phyloP scores from a whole-genome alignment of 2,797 vertebrate species.

The Protonibea diacanthus region DNA sequence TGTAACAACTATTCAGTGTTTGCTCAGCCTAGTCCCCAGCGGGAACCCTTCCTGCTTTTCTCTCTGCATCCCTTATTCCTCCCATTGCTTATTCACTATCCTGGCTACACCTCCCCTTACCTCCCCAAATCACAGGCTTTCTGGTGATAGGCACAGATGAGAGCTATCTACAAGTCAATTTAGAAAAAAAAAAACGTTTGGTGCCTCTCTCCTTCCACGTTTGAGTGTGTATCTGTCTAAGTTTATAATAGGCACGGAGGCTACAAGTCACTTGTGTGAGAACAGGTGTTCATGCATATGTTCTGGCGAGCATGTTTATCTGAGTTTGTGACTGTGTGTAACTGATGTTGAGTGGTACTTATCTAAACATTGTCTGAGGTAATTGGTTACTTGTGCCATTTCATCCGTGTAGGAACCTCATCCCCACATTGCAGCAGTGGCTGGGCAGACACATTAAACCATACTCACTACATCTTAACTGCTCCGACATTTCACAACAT shows the following conservation, averaged over 20 bases:
- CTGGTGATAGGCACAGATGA: constrained; percentile 25
- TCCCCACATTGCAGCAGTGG: constrained; percentile 9
- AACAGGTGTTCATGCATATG: constrained; percentile 33
- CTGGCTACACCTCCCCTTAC: constrained; percentile 27
- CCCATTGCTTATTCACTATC: constrained; percentile 24
- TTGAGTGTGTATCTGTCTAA: constrained; percentile 1
- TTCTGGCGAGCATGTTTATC: constrained; percentile 37
- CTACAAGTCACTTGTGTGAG: constrained; percentile 23
- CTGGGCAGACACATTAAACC: constrained; percentile 35
- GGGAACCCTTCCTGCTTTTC: constrained; percentile 30
- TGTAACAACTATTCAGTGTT: constrained; percentile 37
- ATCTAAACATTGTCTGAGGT: constrained; percentile 49
- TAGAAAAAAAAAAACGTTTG: constrained; percentile 6
- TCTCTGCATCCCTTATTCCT: constrained; percentile 21
- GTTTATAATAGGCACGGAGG: neutral
- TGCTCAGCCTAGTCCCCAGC: constrained; percentile 33
- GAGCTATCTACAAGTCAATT: constrained; percentile 48
- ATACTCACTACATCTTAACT: constrained; percentile 29
- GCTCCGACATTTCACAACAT: constrained; percentile 27
- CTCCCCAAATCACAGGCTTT: constrained; percentile 24
- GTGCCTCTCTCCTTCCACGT: neutral
- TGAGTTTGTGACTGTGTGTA: constrained; percentile 50
- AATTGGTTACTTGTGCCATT: constrained; percentile 52
- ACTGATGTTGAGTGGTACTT: constrained; percentile 56
- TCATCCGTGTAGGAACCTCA: constrained; percentile 18